Conservation (phyloP, 2,113 vertebrate species). For the Delphinapterus leucas region DNA sequence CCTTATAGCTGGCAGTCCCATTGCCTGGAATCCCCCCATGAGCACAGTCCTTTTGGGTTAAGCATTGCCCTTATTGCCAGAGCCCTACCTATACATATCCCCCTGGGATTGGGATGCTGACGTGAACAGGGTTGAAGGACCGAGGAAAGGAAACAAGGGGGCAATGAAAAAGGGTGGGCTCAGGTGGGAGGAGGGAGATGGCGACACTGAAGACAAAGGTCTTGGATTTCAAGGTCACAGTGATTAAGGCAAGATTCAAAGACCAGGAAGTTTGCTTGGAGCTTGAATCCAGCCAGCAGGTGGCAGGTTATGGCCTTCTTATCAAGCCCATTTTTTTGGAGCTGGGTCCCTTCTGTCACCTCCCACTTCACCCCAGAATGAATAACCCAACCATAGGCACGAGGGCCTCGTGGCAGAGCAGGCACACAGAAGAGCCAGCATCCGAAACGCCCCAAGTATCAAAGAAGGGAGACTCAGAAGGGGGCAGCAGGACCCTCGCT, state of each 20-base stretch:
- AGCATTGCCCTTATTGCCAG: background rate
- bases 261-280: conserved; percentile 31
- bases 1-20: background rate
- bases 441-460: background rate
- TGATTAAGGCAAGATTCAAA: background rate
- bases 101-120: background rate
- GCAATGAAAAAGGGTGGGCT: background rate
- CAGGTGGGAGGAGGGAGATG: background rate
- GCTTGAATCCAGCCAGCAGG: conserved; percentile 69
- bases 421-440: background rate
- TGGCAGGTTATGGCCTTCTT: conserved; percentile 60
- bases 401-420: background rate
- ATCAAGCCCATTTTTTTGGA: background rate
- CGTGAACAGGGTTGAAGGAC: background rate
- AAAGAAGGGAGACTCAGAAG: background rate
- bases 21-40: background rate
- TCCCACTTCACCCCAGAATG: background rate
- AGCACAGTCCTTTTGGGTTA: background rate
- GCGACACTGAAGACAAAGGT: background rate
- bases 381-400: background rate
- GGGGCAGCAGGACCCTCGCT: fast-evolving
- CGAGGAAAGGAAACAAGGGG: background rate
- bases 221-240: conserved; percentile 51
- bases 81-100: background rate
- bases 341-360: background rate